Evolutionary conservation across 2,113 vertebrate species (phyloP), one percentile per base, ranked within the genome.

Genomic region (Aramus guarauna): DNA sequence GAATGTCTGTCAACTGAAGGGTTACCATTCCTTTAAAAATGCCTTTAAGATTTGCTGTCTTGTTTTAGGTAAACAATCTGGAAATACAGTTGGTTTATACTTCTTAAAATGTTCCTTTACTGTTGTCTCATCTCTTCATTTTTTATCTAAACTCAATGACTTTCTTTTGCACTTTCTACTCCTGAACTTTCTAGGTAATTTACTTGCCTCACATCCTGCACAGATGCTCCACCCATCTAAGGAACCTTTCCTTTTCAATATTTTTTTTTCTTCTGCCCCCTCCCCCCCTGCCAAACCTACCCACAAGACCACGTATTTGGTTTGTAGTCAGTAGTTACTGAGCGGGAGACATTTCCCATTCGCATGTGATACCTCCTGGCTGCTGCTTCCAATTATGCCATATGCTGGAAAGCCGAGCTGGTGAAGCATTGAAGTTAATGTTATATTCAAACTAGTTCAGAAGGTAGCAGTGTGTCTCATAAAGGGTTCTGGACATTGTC

Each of bases 381-480:
- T 98, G 96, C 92, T 97, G 88, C 85, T 98, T 98, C 96, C 96
- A 98, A 97, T 98, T 98, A 98, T 93, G 92, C 92, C 86, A 88
- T 94, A 94, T 92, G 76, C 86, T 97, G 88, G 85, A 97, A 97
- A 96, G 93, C 79, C 10, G 48, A 97, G 82, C 59, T 96, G 88
- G 88, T 96, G 94, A 97, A 97, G 84, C 92, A 95, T 94, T 94
- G 53, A 78, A 97, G 96, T 97, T 90, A 68, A 77, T 87, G 91
- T 88, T 97, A 74, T 92, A 98, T 98, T 98, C 96, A 96, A 97
- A 94, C 94, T 79, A 93, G 94, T 97, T 97, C 96, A 96, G 95
- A 97, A 92, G 69, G 56, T 91, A 85, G 27, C 37, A 92, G 29
- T 94, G 45, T 94, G 53, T 93, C 87, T 95, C 64, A 78, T 83